These are phyloP conservation scores for Chymomyza caudatula DNA, from an alignment of 2,888 invertebrate species.

Conservation along the genomic window DNA sequence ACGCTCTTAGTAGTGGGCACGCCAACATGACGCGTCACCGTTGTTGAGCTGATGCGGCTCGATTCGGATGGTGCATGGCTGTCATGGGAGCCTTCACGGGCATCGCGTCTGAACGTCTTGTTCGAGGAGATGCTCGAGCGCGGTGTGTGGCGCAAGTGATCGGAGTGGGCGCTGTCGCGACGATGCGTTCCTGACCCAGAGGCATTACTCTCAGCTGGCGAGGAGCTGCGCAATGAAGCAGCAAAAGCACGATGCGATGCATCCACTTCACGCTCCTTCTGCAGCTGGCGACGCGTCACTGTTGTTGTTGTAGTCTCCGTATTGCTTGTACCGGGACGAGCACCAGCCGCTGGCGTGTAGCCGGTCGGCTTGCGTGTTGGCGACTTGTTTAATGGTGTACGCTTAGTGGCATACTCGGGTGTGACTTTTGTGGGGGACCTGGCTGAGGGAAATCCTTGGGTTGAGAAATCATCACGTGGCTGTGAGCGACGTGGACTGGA, in stretches of 20 bases:
- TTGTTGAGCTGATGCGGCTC: slow-evolving; percentile 75
- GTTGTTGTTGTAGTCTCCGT: slow-evolving; percentile 41
- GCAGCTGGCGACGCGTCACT: slow-evolving; percentile 59
- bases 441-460: slow-evolving; percentile 60
- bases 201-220: slow-evolving; percentile 80
- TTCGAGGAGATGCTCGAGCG: slow-evolving; percentile 72
- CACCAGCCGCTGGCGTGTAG: slow-evolving; percentile 12
- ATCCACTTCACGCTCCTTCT: slow-evolving; percentile 78
- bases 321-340: slow-evolving; percentile 28
- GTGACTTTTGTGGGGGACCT: slow-evolving; percentile 39
- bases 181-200: slow-evolving; percentile 61
- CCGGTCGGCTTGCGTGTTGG: slow-evolving; percentile 34
- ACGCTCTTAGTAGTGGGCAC: slow-evolving; percentile 65
- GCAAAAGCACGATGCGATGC: slow-evolving; percentile 88
- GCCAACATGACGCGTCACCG: slow-evolving; percentile 68
- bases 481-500: slow-evolving; percentile 44
- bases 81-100: slow-evolving; percentile 77
- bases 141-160: slow-evolving; percentile 61
- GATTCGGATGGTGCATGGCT: slow-evolving; percentile 75
- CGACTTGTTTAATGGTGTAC: slow-evolving; percentile 42
- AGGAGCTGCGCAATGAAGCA: slow-evolving; percentile 84
- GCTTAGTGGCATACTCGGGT: slow-evolving; percentile 1
- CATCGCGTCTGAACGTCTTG: slow-evolving; percentile 64
- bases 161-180: slow-evolving; percentile 78
- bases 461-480: slow-evolving; percentile 45